phyloP scores from a whole-genome alignment of 1,140 invertebrate species.

The Aphaenogaster ashmeadi region DNA sequence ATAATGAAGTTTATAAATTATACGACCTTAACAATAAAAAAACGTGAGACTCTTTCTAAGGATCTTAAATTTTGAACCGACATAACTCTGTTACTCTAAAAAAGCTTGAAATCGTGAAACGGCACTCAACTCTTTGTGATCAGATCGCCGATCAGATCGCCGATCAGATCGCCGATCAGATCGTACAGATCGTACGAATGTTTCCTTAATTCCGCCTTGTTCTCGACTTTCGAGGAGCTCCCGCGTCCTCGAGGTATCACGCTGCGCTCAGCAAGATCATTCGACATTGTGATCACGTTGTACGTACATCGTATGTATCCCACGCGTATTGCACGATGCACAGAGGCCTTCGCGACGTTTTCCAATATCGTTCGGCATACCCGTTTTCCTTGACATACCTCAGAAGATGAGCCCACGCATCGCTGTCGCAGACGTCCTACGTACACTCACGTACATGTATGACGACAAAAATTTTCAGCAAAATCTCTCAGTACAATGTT shows the following conservation, averaged over 20 bases:
- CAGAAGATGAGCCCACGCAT: conserved; percentile 65
- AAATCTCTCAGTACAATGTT: not conserved
- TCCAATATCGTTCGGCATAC: conserved; percentile 70
- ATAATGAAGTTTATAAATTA: not conserved
- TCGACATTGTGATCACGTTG: conserved; percentile 56
- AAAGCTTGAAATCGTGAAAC: not conserved
- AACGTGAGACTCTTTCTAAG: not conserved
- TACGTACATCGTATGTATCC: not conserved
- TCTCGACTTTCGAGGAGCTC: conserved; percentile 9
- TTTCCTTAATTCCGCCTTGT: conserved; percentile 15
- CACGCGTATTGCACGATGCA: conserved; percentile 33
- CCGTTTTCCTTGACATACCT: conserved; percentile 80
- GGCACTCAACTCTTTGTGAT: not conserved
- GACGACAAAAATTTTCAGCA: conserved; percentile 8
- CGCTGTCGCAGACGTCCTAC: conserved; percentile 41
- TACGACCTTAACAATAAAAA: conserved; percentile 2
- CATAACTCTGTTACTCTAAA: not conserved
- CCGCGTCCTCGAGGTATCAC: conserved; percentile 6
- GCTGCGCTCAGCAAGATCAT: not conserved
- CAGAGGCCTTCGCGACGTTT: conserved; percentile 62
- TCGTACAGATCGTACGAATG: not conserved
- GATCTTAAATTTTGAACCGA: not conserved
- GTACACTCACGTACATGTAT: not conserved
- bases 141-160: not conserved
- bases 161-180: not conserved